Evolutionary conservation across 2,113 vertebrate species (phyloP), one percentile per base, ranked within the genome.

Genomic region (Setophaga coronata): DNA sequence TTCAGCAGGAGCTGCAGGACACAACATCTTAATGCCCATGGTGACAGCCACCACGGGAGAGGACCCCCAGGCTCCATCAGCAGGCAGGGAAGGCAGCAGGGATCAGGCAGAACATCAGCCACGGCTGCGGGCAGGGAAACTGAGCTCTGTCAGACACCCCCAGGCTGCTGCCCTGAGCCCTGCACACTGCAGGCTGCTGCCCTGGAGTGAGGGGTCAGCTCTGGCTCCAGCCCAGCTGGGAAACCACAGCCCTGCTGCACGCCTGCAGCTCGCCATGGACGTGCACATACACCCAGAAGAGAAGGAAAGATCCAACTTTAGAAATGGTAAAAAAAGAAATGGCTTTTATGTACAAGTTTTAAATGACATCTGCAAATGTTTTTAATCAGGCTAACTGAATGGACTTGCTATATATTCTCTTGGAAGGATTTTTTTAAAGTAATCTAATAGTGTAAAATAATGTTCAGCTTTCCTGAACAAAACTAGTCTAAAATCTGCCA

Each of bases 361-460:
- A 91, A 80, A 66, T 65, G 21, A 60, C n/a, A 76, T 58, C 45
- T 87, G 21, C 42, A 85, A 84, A 57, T 48, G 78, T 50, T 93
- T 89, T 70, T 76, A 82, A 91, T 91, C 64, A 64, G 67, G n/a
- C 14, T 94, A 87, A 91, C 45, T 67, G 70, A 91, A 90, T n/a
- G 51, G 87, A 83, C 50, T 70, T 87, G 38, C 28, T 79, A 76
- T 25, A 60, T 26, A 42, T 18, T 83, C 45, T 70, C 43, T 74
- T 87, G 76, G 90, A 83, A 90, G 38, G 20, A 91, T 78, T 79
- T 29, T 93, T 92, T 92, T 77, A 48, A 91, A 94, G n/a, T 78
- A 95, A 97, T 82, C 50, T 92, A 95, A 91, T 79, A 82, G 26
- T n/a, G 31, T 23, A 84, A 96, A 96, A 91, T 78, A 90, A 81